A percentile compares a stretch with the other conserved stretches of the same genome.
phyloP scores from a whole-genome alignment of 2,888 invertebrate genomes.

The Polia nebulosa region DNA sequence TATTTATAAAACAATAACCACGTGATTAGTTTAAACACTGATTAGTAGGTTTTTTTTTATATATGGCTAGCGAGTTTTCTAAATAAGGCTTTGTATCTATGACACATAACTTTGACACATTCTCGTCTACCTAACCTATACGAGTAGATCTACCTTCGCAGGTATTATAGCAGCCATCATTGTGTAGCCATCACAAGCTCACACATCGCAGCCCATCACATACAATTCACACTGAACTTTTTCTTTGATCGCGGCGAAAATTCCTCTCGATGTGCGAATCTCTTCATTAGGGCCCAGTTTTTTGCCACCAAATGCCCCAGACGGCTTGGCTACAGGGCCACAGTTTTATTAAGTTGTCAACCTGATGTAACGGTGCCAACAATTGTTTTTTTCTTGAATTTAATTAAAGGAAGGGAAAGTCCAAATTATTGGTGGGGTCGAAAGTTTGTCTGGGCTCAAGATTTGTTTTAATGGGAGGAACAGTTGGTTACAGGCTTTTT shows the following conservation, averaged over 20 bases:
- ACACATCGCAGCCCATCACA: constrained; percentile 38
- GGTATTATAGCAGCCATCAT: neutral
- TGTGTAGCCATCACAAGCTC: constrained; percentile 23
- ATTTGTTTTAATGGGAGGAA: neutral
- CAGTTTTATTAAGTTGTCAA: constrained; percentile 77
- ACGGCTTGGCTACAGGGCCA: constrained; percentile 58
- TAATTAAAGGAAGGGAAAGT: constrained; percentile 57
- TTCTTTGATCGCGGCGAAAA: constrained; percentile 59
- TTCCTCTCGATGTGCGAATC: constrained; percentile 73
- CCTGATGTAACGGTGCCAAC: constrained; percentile 66
- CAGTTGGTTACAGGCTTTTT: neutral
- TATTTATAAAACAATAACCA: no score
- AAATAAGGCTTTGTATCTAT: no score
- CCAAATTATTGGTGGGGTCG: constrained; percentile 24
- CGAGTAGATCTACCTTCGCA: neutral
- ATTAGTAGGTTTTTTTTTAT: no score
- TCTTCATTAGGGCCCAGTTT: constrained; percentile 76
- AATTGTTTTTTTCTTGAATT: constrained; percentile 61
- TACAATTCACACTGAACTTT: constrained; percentile 55
- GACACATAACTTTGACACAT: no score
- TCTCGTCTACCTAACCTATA: neutral
- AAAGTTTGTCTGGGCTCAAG: constrained; percentile 9
- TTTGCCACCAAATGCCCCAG: constrained; percentile 65
- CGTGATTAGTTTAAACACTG: no score
- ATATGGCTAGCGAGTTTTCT: no score